These are phyloP conservation scores for Pelecanoides urinatrix DNA, from an alignment of 2,113 vertebrate species.

Conservation along the genomic window DNA sequence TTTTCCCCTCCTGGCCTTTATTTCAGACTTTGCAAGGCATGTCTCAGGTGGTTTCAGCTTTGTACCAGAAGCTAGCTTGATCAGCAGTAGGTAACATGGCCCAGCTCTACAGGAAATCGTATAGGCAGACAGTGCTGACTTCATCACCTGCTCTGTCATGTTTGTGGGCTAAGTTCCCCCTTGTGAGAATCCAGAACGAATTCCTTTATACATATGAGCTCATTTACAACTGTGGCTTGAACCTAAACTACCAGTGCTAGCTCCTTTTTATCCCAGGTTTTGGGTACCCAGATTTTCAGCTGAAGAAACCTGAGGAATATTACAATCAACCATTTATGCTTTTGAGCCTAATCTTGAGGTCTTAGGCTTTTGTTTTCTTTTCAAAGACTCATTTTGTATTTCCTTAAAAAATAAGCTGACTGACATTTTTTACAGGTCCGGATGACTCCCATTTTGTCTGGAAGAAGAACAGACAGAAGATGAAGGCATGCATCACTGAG, in stretches of 20 bases:
- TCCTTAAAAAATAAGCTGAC: not conserved
- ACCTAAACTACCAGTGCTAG: not conserved
- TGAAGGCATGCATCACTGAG: conserved; percentile 72
- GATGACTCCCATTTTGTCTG: conserved; percentile 81
- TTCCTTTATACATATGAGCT: not conserved
- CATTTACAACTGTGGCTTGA: not conserved
- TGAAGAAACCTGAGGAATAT: not conserved
- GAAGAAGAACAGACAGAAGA: conserved; percentile 79
- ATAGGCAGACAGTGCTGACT: not conserved
- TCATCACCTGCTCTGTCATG: fast-evolving
- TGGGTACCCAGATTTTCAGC: not conserved
- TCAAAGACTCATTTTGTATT: not conserved
- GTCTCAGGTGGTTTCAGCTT: not conserved
- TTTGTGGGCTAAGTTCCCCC: not conserved
- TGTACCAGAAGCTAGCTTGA: not conserved
- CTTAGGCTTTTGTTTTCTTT: not conserved
- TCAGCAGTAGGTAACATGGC: not conserved
- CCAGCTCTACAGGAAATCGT: fast-evolving
- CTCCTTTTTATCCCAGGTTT: not conserved
- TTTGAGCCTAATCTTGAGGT: not conserved
- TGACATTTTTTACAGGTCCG: conserved; percentile 77
- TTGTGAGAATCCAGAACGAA: not conserved
- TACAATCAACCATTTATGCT: not conserved
- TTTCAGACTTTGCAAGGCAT: not conserved
- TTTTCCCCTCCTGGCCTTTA: not conserved